phyloP scores from a whole-genome alignment of 1,140 invertebrate species.

The Heliconius hermathena region DNA sequence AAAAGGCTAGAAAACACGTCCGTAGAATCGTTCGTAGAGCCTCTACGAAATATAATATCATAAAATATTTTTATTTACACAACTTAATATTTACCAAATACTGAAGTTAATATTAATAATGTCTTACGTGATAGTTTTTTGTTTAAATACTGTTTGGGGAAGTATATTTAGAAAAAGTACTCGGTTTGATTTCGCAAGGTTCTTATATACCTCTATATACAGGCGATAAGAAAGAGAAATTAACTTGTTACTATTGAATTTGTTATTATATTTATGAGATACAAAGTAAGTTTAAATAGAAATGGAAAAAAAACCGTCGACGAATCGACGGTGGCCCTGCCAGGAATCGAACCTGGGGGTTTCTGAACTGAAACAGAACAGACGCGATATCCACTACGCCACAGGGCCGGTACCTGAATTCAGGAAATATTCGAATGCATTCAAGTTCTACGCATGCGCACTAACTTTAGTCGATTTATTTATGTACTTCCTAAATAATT shows the following conservation, averaged over 20 bases:
- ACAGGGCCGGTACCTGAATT: not conserved
- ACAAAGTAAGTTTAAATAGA: not conserved
- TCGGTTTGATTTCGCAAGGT: no score
- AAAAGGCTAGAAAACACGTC: not conserved
- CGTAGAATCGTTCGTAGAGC: not conserved
- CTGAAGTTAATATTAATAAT: no score
- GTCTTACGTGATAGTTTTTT: no score
- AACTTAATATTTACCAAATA: not conserved
- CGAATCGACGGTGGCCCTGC: conserved; percentile 4
- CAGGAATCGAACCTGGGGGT: conserved; percentile 11
- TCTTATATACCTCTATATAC: no score
- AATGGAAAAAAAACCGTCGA: not conserved
- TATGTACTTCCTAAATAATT: not conserved
- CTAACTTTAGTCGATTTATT: not conserved
- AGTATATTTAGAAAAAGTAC: no score
- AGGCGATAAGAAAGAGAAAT: no score
- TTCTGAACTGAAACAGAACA: conserved; percentile 10
- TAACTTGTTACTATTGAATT: not conserved
- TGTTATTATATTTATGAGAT: not conserved
- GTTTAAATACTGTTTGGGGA: no score
- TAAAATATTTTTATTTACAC: not conserved
- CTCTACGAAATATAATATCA: not conserved
- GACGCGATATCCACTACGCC: conserved; percentile 14
- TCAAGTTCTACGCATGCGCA: conserved; percentile 12
- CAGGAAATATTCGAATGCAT: conserved; percentile 2